phyloP scores from a whole-genome alignment of 1,140 invertebrate species.

The Daktulosphaira vitifoliae region DNA sequence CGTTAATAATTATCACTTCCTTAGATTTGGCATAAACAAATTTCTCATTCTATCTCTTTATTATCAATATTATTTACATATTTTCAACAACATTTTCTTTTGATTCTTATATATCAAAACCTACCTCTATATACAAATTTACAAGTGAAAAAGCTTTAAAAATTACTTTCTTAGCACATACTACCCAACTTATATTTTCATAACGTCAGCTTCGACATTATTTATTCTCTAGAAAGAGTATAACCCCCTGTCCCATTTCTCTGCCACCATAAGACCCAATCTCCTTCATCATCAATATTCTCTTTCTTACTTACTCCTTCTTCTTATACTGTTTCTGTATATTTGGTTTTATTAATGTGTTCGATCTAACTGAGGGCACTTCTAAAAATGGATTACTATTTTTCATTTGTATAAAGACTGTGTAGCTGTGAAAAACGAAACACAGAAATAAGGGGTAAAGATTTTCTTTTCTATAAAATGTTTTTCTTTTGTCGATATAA shows the following conservation, averaged over 20 bases:
- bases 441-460: not conserved
- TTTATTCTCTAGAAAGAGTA: constrained; percentile 29
- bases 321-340: not conserved
- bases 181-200: constrained; percentile 9
- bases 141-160: constrained; percentile 33
- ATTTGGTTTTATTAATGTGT: constrained; percentile 34
- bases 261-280: not conserved
- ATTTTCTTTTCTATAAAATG: constrained; percentile 29
- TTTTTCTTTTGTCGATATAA: constrained; percentile 24
- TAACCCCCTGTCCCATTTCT: not conserved
- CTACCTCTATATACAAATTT: constrained; percentile 8
- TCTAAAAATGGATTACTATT: constrained; percentile 33
- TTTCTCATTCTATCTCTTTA: not conserved
- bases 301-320: too few relatives aligned
- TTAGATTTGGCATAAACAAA: not conserved
- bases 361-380: constrained; percentile 32
- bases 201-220: constrained; percentile 25
- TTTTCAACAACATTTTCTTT: constrained; percentile 6
- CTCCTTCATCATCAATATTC: too few relatives aligned
- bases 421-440: constrained; percentile 30
- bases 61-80: constrained; percentile 25
- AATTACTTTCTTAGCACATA: constrained; percentile 9
- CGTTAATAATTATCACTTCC: too few relatives aligned
- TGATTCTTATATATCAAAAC: not conserved
- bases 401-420: constrained; percentile 28